These are phyloP conservation scores for Aspidiotus destructor DNA, from an alignment of 2,888 invertebrate genomes.

Conservation along the genomic window DNA sequence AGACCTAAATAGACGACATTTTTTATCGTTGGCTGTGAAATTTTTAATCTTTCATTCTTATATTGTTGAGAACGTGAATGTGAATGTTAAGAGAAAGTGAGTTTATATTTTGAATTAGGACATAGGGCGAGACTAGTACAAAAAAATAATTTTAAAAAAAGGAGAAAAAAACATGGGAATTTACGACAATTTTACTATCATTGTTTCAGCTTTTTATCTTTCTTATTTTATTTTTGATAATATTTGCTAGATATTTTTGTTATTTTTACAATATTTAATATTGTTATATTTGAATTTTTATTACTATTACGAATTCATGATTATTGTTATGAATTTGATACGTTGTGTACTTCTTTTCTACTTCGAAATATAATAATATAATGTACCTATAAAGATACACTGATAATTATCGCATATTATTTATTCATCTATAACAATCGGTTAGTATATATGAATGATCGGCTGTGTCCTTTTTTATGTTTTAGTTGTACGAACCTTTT, in stretches of 20 bases:
- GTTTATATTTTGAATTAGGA: too few species aligned
- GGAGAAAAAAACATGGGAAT: background rate
- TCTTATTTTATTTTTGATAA: background rate
- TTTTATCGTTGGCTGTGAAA: constrained; percentile 26
- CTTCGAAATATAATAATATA: too few species aligned
- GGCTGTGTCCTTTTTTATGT: constrained; percentile 29
- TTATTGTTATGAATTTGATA: background rate
- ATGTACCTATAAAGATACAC: too few species aligned
- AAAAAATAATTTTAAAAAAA: background rate
- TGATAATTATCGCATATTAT: too few species aligned
- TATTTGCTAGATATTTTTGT: background rate
- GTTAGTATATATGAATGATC: constrained; percentile 27
- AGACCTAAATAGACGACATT: constrained; percentile 48
- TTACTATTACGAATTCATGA: background rate
- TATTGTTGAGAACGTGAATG: background rate
- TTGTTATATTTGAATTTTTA: background rate
- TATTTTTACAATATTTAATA: background rate
- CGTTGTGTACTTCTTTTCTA: too few species aligned
- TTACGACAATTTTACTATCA: background rate
- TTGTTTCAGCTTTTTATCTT: constrained; percentile 8
- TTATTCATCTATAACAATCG: constrained; percentile 18
- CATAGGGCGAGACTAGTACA: too few species aligned
- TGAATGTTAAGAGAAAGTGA: too few species aligned
- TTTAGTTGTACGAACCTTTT: constrained; percentile 9
- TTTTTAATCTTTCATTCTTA: constrained; percentile 23